Evolutionary conservation across 2,797 vertebrate genomes (phyloP), one percentile per base, ranked within the genome.

Genomic region (Loriculus beryllinus): DNA sequence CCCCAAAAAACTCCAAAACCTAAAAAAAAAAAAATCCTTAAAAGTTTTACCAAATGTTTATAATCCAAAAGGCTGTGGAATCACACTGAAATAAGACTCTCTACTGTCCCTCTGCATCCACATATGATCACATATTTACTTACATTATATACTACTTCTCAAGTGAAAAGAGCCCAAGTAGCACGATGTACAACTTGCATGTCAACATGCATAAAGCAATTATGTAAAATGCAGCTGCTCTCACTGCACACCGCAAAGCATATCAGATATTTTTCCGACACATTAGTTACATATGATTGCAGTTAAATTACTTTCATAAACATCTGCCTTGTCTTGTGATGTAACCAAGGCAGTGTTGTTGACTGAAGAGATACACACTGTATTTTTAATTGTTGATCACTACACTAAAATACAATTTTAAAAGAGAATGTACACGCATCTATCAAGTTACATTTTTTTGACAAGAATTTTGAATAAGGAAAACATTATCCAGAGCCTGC

Each of bases 201-300:
- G 97, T 98, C 98, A 98, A 98, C 47, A 96, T 91, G 92, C 97
- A 97, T 98, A 98, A 98, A 98, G 81, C 88, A 88, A 86, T 95
- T 88, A 95, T 7, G 48, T 43, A 70, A 93, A 93, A 93, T 35
- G 78, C 81, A 96, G 82, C 83, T 56, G 75, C 59, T 91, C 90
- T 80, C 82, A 54, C 81, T 31, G 78, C 29, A 25, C 63, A 43
- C 59, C 79, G 83, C 67, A 92, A 91, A 84, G 76, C 83, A 4
- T 40, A 84, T 78, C 77, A 84, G 81, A 19, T 90, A 82, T 88
- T 95, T 63, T 93, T 80, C 90, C 8, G 0, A 92, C 83, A 93
- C 75, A 70, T 77, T 92, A 91, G 85, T 72, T 95, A 92, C 85
- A 86, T 88, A 87, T 47, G 81, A 95, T n/a, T 94, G 78, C 81